phyloP scores from a whole-genome alignment of 2,113 vertebrate species.

The Myrmophylax atrothorax region DNA sequence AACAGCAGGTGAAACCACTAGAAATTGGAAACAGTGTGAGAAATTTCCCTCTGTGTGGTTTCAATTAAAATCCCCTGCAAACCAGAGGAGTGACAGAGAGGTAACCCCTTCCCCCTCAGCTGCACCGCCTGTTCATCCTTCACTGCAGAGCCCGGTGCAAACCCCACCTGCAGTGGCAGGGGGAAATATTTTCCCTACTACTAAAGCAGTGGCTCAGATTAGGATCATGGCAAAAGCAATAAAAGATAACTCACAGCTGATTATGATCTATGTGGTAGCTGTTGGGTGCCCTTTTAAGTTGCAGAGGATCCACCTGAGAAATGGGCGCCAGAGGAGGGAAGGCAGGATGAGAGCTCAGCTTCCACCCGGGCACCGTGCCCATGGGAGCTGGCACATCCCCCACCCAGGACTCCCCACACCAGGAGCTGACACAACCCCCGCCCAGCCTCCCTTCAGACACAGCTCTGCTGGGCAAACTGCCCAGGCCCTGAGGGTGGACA shows the following conservation, averaged over 20 bases:
- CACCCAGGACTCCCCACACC: not conserved
- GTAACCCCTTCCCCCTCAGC: not conserved
- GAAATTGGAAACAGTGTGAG: not conserved
- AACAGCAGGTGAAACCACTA: slow-evolving; percentile 36
- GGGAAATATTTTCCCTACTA: not conserved
- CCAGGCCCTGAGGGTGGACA: not conserved
- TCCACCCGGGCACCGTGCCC: accelerated
- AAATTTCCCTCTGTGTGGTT: slow-evolving; percentile 17
- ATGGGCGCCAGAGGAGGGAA: not conserved
- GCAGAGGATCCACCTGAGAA: not conserved
- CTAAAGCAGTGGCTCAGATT: not conserved
- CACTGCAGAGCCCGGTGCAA: not conserved
- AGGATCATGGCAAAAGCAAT: not conserved
- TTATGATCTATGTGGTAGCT: not conserved
- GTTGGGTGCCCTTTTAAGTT: not conserved
- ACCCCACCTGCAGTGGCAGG: accelerated
- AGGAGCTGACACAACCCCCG: not conserved
- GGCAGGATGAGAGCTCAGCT: not conserved
- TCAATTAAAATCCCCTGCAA: slow-evolving; percentile 24
- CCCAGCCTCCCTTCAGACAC: not conserved
- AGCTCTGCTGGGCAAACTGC: not conserved
- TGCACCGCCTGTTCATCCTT: not conserved
- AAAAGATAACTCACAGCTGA: not conserved
- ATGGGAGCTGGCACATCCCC: not conserved
- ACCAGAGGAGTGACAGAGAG: not conserved